These are phyloP conservation scores for Tyto alba DNA, from an alignment of 2,113 vertebrate genomes.

Conservation along the genomic window DNA sequence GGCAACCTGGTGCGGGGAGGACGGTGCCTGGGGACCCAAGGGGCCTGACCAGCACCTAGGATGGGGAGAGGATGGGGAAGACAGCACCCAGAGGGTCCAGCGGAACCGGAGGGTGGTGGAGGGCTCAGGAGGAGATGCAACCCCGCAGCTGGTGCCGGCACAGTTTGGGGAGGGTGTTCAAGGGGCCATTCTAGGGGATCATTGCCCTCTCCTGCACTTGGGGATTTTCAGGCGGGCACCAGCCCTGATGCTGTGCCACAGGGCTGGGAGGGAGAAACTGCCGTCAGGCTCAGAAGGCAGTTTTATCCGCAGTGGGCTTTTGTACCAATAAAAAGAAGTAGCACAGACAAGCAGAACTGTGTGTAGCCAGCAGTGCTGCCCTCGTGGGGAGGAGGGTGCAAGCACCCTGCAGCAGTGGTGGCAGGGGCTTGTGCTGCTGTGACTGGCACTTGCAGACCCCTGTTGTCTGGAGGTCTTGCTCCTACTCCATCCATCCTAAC, in stretches of 20 bases:
- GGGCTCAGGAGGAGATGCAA: neutral
- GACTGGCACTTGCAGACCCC: neutral
- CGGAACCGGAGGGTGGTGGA: neutral
- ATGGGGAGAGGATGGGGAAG: neutral
- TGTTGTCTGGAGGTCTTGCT: neutral
- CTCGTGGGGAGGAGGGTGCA: neutral
- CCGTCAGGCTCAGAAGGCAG: neutral
- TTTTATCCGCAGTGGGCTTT: slow-evolving; percentile 46
- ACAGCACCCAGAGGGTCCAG: neutral
- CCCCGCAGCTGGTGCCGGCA: neutral
- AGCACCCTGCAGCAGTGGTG: neutral
- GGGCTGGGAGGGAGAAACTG: neutral
- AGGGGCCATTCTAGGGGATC: neutral
- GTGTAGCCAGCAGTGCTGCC: accelerated
- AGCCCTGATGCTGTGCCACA: neutral
- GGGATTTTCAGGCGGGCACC: slow-evolving; percentile 10
- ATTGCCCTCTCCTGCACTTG: neutral
- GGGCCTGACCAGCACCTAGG: neutral
- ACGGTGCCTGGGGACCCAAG: neutral
- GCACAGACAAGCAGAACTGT: neutral
- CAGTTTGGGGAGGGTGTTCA: neutral
- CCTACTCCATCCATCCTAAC: neutral
- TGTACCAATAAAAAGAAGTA: slow-evolving; percentile 54
- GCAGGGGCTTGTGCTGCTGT: neutral
- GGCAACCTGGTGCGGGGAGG: neutral